Conservation (phyloP, 2,113 vertebrate species). For the Nibea albiflora region DNA sequence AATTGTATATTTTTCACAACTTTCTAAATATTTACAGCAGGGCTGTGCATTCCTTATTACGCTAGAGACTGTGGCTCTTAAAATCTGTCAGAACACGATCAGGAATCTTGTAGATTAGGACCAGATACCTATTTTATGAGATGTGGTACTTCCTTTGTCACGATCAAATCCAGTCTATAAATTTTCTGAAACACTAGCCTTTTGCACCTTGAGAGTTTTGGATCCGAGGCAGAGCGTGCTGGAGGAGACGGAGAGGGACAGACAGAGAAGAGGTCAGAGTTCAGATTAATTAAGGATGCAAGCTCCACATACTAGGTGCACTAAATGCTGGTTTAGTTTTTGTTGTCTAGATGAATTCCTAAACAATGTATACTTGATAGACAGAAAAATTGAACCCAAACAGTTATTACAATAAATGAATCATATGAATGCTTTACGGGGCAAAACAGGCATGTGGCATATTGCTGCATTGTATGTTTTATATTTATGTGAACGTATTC, state of each 20-base stretch:
- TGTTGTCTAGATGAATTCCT: neutral
- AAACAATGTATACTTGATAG: neutral
- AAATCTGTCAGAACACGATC: slow-evolving; percentile 30
- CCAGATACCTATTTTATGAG: slow-evolving; percentile 1
- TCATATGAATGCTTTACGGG: neutral
- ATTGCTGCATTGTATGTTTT: neutral
- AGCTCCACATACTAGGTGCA: neutral
- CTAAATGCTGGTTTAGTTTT: neutral
- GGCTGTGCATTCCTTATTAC: slow-evolving; percentile 21
- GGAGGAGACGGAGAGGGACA: neutral
- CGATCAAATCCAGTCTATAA: slow-evolving; percentile 11
- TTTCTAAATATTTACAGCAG: slow-evolving; percentile 16
- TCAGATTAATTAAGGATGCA: too few species aligned
- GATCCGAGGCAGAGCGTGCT: neutral
- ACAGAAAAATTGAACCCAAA: too few species aligned
- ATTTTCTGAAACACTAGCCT: neutral
- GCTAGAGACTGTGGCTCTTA: slow-evolving; percentile 20
- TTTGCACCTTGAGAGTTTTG: neutral
- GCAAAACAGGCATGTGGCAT: neutral
- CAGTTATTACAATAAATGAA: too few species aligned
- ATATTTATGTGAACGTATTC: neutral
- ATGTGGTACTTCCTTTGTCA: slow-evolving; percentile 19
- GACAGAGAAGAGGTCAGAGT: too few species aligned
- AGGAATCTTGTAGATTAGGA: neutral
- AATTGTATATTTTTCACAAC: slow-evolving; percentile 19